A percentile compares a stretch with the other conserved stretches of the same genome.
phyloP scores from a whole-genome alignment of 2,113 vertebrate genomes.

The Garra rufa region DNA sequence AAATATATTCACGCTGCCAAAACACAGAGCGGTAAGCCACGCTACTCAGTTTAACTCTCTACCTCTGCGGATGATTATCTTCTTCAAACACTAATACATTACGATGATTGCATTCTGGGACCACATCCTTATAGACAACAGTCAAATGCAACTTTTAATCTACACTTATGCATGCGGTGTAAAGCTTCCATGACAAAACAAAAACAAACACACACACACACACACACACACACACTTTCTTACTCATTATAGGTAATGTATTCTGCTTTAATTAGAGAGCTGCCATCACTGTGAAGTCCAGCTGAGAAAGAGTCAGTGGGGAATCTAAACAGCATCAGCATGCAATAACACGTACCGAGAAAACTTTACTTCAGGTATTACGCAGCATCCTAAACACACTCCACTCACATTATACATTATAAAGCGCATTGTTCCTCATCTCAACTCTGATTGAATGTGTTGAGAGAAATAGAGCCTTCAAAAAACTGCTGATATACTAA shows the following conservation, averaged over 20 bases:
- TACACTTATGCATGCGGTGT: neutral
- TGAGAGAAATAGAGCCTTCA: neutral
- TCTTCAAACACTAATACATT: neutral
- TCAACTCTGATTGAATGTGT: neutral
- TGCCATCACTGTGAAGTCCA: conserved; percentile 34
- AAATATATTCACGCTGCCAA: conserved; percentile 20
- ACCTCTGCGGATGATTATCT: neutral
- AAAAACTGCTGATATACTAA: neutral
- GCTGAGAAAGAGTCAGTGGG: conserved; percentile 40
- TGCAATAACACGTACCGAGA: conserved; percentile 23
- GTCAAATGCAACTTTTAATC: conserved; percentile 24
- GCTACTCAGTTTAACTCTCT: neutral
- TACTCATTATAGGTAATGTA: conserved; percentile 31
- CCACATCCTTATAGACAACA: neutral
- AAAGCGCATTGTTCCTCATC: neutral
- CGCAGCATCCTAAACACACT: conserved; percentile 8
- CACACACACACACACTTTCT: conserved; percentile 17
- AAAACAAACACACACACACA: neutral
- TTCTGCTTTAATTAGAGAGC: conserved; percentile 47
- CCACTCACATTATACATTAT: conserved; percentile 3
- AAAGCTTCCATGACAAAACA: neutral
- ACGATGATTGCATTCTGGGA: neutral
- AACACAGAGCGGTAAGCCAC: neutral
- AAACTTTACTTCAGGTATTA: conserved; percentile 10
- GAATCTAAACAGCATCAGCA: conserved; percentile 44